Base-by-base conservation (phyloP, 30 jellyfish, hydroid and myxozoan genomes). In the Hydra vulgaris region DNA sequence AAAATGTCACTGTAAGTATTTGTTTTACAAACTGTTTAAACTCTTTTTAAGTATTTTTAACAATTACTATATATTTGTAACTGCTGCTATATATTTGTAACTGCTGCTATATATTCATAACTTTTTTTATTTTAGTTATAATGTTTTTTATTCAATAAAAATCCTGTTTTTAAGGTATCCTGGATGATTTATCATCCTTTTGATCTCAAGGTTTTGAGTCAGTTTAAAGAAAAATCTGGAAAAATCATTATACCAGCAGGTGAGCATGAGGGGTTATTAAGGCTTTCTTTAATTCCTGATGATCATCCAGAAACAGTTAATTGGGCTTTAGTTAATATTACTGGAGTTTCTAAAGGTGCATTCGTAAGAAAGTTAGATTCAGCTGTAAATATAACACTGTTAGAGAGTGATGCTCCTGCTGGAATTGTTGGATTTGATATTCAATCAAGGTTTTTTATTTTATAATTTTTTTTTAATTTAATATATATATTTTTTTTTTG, bases 351-450 rank as follows among this genome's bases (percentile, higher is more conserved):
- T 20, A 26, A 54, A 19, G 99, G 99, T 1, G 99, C 99, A 16
- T 24, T 67, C 15, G 75, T 94, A 72, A 73, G 85, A 0, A 73
- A 22, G 8, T 81, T 78, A 17, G 86, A 72, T 15, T 71, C 96
- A 8, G 76, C 75, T 17, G 86, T 83, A 66, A 87, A 88, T 74
- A 85, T 94, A 26, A 82, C 96, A 15, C 52, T 94, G 61, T 70
- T 76, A 3, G 94, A 83, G 27, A 94, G 96, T 82, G 99, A 94
- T 83, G 85, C 84, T 71, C 99, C 99, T 23, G 96, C 89, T 67
- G 99, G 99, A 25, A 77, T 89, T 70, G 76, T 94, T 72, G 89
- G 94, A 15, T 94, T 94, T 74, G 89, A 79, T 54, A 80, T 53
- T 7, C 79, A 54, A 15, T 94, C 94, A 79, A 76, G 99, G 99